A percentile compares a stretch with the other conserved stretches of the same genome.
phyloP scores from a whole-genome alignment of 2,797 vertebrate genomes.

The Phaenicophaeus curvirostris region DNA sequence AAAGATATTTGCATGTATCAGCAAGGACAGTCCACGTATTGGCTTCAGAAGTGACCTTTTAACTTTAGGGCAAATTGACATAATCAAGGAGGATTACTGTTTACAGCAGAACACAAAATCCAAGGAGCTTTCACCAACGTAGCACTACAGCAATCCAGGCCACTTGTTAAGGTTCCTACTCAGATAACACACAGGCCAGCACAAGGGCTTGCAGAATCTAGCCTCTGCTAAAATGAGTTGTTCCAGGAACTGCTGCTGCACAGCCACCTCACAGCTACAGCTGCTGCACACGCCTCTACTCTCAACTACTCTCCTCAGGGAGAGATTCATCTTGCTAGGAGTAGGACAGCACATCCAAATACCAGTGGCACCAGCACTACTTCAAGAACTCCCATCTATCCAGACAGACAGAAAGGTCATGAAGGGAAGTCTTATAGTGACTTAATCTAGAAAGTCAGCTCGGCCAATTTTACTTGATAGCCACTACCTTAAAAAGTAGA shows the following conservation, averaged over 20 bases:
- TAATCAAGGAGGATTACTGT: background rate
- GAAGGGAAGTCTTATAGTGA: background rate
- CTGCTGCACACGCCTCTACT: background rate
- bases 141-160: background rate
- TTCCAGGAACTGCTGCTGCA: background rate
- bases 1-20: background rate
- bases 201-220: background rate
- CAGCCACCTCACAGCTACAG: background rate
- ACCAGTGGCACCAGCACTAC: background rate
- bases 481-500: background rate
- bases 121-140: background rate
- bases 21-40: background rate
- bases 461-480: background rate
- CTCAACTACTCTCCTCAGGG: background rate
- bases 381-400: background rate
- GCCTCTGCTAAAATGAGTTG: background rate
- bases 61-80: background rate
- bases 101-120: background rate
- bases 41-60: background rate
- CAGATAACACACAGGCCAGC: background rate
- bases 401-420: background rate
- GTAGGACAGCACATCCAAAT: background rate
- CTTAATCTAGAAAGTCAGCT: background rate
- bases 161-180: background rate
- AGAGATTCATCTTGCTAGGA: background rate